phyloP scores from a whole-genome alignment of 2,797 vertebrate species.

The Gallirallus australis region DNA sequence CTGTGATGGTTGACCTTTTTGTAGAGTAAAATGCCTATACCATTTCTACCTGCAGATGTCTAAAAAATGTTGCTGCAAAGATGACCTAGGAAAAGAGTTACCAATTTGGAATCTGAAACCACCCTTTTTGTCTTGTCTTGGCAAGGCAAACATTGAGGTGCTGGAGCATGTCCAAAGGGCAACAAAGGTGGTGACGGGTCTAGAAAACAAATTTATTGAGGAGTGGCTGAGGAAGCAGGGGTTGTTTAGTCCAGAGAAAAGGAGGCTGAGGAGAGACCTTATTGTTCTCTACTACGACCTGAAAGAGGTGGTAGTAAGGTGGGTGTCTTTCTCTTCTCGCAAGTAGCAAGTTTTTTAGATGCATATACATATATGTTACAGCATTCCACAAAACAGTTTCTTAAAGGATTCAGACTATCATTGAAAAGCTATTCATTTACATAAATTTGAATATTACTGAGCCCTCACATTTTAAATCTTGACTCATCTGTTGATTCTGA shows the following conservation, averaged over 20 bases:
- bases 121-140: neutral
- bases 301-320: no score
- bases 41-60: neutral
- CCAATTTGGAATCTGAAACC: neutral
- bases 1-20: neutral
- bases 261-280: no score
- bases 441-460: neutral
- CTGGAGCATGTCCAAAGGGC: no score
- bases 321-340: no score
- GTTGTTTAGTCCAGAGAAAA: no score
- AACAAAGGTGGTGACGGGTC: no score
- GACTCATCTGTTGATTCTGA: neutral
- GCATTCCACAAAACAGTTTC: neutral
- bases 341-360: no score
- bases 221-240: no score
- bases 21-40: neutral
- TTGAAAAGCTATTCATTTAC: neutral
- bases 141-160: neutral
- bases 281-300: no score
- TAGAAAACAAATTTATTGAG: no score
- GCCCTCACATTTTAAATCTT: neutral
- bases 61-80: neutral
- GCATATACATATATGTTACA: neutral
- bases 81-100: neutral
- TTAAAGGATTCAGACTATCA: neutral